Conservation (phyloP, 2,113 vertebrate species). For the Polypterus bichir region DNA sequence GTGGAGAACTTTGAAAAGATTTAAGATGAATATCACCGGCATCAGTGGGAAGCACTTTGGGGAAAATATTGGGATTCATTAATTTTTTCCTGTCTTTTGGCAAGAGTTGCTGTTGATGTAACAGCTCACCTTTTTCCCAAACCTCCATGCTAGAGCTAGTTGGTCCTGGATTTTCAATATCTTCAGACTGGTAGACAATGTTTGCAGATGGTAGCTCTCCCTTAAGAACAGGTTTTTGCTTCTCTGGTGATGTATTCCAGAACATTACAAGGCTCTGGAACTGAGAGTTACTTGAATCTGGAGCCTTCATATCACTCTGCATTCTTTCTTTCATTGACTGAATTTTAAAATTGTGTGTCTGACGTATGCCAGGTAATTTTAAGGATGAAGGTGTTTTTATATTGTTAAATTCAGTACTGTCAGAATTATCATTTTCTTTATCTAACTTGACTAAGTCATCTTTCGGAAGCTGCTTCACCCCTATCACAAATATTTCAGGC, state of each 20-base stretch:
- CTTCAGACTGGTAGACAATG: conserved; percentile 25
- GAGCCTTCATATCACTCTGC: conserved; percentile 39
- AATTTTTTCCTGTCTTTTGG: conserved; percentile 21
- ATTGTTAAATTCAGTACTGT: not conserved
- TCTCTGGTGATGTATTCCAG: conserved; percentile 55
- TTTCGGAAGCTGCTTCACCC: conserved; percentile 10
- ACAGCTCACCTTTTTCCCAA: conserved; percentile 13
- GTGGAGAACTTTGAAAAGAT: not conserved
- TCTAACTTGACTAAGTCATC: conserved; percentile 24
- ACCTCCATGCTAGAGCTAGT: conserved; percentile 22
- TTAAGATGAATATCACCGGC: conserved; percentile 20
- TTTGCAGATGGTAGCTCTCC: conserved; percentile 19
- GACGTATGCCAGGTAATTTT: not conserved
- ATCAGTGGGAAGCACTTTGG: conserved; percentile 36
- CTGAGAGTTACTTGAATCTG: conserved; percentile 41
- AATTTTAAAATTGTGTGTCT: conserved; percentile 42
- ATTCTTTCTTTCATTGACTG: conserved; percentile 54
- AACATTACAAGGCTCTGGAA: conserved; percentile 74
- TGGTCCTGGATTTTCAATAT: conserved; percentile 23
- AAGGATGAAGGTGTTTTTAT: no score
- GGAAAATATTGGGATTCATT: conserved; percentile 31
- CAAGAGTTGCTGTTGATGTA: conserved; percentile 9
- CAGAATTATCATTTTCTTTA: conserved; percentile 36
- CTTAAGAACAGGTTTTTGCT: conserved; percentile 18
- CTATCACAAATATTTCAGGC: conserved; percentile 20